Percentiles rank a stretch among this genome's conserved stretches.
These are phyloP conservation scores for Cavia aperea DNA, from an alignment of 2,113 vertebrate genomes.

Conservation along the genomic window DNA sequence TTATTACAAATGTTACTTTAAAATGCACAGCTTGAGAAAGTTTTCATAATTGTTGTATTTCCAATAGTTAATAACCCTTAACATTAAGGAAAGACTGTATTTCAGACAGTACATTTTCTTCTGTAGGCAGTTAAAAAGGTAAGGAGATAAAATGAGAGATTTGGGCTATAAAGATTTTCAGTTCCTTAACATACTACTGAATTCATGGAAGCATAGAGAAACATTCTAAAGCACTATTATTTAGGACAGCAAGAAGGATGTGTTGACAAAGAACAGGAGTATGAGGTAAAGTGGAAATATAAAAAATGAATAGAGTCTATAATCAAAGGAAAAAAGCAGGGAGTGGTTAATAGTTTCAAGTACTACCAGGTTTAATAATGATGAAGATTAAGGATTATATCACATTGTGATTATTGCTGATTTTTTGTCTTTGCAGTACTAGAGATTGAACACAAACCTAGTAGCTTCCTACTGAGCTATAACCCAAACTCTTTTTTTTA, in stretches of 20 bases:
- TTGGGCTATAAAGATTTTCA: slow-evolving; percentile 6
- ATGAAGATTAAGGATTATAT: slow-evolving; percentile 9
- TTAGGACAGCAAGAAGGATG: neutral
- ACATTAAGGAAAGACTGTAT: neutral
- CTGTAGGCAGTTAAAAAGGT: neutral
- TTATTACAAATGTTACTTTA: slow-evolving; percentile 12
- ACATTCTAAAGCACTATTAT: neutral
- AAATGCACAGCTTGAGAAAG: neutral
- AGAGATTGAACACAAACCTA: neutral
- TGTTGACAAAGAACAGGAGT: neutral
- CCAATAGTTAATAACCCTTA: neutral
- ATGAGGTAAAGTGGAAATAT: slow-evolving; percentile 21
- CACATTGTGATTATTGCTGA: neutral
- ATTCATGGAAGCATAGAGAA: neutral
- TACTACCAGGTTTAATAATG: neutral
- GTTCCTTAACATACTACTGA: slow-evolving; percentile 19
- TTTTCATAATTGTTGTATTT: slow-evolving; percentile 12
- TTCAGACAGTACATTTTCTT: neutral
- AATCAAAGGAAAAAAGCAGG: neutral
- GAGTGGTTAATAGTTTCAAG: neutral
- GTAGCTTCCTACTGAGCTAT: neutral
- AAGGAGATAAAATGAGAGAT: neutral
- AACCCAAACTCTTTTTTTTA: neutral
- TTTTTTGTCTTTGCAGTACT: neutral
- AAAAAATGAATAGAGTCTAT: slow-evolving; percentile 3